Evolutionary conservation across 2,113 vertebrate genomes (phyloP), one percentile per base, ranked within the genome.

Genomic region (Hipposideros armiger): DNA sequence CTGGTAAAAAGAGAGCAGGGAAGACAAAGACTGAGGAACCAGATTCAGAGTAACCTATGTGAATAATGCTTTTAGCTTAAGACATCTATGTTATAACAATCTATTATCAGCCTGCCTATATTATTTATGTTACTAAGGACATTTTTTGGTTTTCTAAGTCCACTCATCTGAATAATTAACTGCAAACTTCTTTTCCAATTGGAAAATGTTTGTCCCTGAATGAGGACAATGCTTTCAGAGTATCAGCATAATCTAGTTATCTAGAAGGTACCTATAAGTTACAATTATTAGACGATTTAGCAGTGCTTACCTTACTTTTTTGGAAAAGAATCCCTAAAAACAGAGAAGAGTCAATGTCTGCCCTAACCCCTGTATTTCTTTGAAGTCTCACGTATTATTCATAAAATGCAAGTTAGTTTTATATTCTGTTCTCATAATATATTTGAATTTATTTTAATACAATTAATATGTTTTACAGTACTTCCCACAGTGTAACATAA

Each of bases 381-480:
- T 85, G 26, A 70, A 66, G 47, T 72, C 60, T 73, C 13, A 0
- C 50, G 20, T 64, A 56, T 73, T 69, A 45, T 74, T 62, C 81
- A 60, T 19, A 6, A 78, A 91, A 66, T 70, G 4, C 4, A 82
- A 89, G 20, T 26, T 42, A 76, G 17, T 62, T 94, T 85, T 64
- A 36, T 56, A 81, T 2, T 95, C 7, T 66, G 7, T 42, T 64
- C 70, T 28, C 24, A 14, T 84, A 90, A 67, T 13, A 72, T 1
- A 40, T 52, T 69, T 70, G 5, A 42, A 13, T 93, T 83, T 28
- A 30, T 73, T 85, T 40, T 66, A 81, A 82, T 74, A 47, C 3
- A 95, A 54, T 92, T 78, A 62, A 90, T 50, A 22, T 74, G 5
- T 45, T 76, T 95, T 83, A 54, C 72, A 91, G 77, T 86, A 62